These are phyloP conservation scores for Penelope pileata DNA, from an alignment of 2,113 vertebrate species.

Conservation along the genomic window DNA sequence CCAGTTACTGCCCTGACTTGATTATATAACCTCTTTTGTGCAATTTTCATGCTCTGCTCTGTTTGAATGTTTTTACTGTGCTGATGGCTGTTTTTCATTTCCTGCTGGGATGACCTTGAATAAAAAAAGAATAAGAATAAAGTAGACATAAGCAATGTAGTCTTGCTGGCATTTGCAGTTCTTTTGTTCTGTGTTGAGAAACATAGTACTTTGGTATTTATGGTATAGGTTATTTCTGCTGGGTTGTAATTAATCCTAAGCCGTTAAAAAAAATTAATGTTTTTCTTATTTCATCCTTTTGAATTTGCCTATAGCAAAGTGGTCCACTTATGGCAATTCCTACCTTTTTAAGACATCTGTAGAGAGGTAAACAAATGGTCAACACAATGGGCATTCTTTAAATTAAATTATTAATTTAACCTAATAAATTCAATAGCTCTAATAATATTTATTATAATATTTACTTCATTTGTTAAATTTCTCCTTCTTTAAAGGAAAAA, in stretches of 20 bases:
- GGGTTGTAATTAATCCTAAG: not conserved
- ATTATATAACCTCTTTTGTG: slow-evolving; percentile 71
- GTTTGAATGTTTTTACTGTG: slow-evolving; percentile 72
- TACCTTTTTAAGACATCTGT: not conserved
- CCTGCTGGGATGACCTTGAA: slow-evolving; percentile 74
- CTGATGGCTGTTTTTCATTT: slow-evolving; percentile 76
- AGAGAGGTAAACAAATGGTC: not conserved
- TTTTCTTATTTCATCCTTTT: not conserved
- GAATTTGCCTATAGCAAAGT: not conserved
- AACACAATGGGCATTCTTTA: not conserved
- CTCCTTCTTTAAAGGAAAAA: not conserved
- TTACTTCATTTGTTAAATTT: not conserved
- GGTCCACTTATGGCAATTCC: not conserved
- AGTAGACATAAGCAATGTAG: slow-evolving; percentile 66
- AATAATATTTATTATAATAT: not conserved
- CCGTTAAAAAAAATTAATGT: not conserved
- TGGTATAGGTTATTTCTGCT: slow-evolving; percentile 42
- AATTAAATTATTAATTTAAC: not conserved
- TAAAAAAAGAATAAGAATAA: slow-evolving; percentile 73
- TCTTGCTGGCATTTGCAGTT: slow-evolving; percentile 71
- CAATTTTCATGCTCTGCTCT: slow-evolving; percentile 73
- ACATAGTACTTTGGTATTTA: slow-evolving; percentile 46
- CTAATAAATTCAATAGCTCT: not conserved
- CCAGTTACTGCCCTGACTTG: slow-evolving; percentile 64
- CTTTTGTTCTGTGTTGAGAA: slow-evolving; percentile 69